Evolutionary conservation across 2,113 vertebrate genomes (phyloP).

Genomic region (Poecilia latipinna): DNA sequence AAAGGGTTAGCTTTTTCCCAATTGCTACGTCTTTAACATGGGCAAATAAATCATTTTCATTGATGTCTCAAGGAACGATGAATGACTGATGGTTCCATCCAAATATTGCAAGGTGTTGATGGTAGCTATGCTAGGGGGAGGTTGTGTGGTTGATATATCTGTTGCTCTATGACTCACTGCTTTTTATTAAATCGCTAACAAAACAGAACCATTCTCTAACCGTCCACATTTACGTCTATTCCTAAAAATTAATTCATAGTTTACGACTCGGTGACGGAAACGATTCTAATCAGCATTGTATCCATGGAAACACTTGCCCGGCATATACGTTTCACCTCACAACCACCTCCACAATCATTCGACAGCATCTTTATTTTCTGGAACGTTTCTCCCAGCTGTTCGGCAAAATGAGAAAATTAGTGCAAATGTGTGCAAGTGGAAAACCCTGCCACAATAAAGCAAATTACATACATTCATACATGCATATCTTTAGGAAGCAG

Average conservation of each 20-base stretch:
- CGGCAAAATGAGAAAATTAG: conserved; percentile 45
- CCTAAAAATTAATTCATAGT: neutral
- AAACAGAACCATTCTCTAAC: neutral
- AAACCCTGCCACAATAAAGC: conserved; percentile 7
- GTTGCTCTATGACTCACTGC: neutral
- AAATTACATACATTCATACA: conserved; percentile 9
- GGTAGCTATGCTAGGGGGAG: neutral
- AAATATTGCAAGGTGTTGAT: neutral
- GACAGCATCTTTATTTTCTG: conserved; percentile 10
- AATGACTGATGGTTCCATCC: neutral
- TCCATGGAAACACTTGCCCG: conserved; percentile 21
- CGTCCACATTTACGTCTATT: neutral
- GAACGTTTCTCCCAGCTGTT: neutral
- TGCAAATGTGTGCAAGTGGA: neutral
- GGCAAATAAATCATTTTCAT: too few species aligned
- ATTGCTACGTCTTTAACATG: too few species aligned
- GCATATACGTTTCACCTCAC: conserved; percentile 16
- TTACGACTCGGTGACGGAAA: neutral
- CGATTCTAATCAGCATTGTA: neutral
- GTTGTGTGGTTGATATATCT: neutral
- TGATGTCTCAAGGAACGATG: neutral
- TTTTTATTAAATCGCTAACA: neutral
- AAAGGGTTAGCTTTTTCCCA: too few species aligned
- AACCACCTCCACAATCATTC: conserved; percentile 21
- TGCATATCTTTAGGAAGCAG: neutral